phyloP scores from a whole-genome alignment of 2,797 vertebrate genomes.

The Anas georgica region DNA sequence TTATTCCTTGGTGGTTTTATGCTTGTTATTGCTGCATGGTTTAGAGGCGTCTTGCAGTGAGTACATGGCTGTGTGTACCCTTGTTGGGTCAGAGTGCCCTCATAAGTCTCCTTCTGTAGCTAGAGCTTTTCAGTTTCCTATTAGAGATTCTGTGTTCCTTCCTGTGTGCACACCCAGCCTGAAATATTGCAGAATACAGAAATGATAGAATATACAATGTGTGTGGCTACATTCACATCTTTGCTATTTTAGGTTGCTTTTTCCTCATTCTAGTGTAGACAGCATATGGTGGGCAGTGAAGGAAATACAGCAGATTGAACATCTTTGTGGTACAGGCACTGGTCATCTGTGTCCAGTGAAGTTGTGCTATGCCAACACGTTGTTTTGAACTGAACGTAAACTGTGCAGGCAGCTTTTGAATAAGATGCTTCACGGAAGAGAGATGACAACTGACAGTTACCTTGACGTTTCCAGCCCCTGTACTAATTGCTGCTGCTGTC shows the following conservation, averaged over 20 bases:
- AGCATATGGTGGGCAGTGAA: background rate
- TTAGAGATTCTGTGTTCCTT: background rate
- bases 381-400: background rate
- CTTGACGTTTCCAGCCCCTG: background rate
- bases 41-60: background rate
- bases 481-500: slow-evolving; percentile 33
- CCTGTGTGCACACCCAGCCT: background rate
- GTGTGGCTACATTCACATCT: background rate
- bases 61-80: background rate
- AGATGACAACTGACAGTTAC: slow-evolving; percentile 14
- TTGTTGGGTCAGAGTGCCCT: slow-evolving; percentile 48
- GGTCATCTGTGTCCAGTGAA: background rate
- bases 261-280: background rate
- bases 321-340: background rate
- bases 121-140: background rate
- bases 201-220: background rate
- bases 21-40: background rate
- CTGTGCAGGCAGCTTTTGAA: background rate
- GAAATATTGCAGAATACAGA: background rate
- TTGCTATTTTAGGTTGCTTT: background rate
- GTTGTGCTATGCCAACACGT: background rate
- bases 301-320: slow-evolving; percentile 1
- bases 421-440: slow-evolving; percentile 21
- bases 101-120: background rate
- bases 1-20: background rate